Evolutionary conservation across 2,888 invertebrate species (phyloP), one percentile per base, ranked within the genome.

Genomic region (Taenaris catops): DNA sequence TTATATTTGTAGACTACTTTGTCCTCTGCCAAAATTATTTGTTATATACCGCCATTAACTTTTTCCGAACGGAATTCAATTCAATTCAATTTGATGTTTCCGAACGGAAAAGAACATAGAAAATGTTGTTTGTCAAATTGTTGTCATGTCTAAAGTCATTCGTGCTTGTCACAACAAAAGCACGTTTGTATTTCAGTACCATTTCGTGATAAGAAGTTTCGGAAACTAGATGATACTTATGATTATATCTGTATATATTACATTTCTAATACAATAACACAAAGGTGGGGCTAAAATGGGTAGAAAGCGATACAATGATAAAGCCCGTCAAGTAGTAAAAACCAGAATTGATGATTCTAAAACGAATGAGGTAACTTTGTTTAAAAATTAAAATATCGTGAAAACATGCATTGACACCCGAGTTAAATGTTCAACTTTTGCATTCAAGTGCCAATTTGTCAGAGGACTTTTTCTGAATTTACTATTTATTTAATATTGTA

Each of bases 221-320:
- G 1, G 10, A 28, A 28, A 7, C 25, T 34, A 25, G 14, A 14
- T 25, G 17, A 8, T 5, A n/a, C n/a, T n/a, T n/a, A n/a, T n/a
- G n/a, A n/a, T n/a, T n/a, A n/a, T n/a, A n/a, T n/a, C n/a, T n/a
- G n/a, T n/a, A n/a, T n/a, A n/a, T n/a, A n/a, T n/a, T n/a, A n/a
- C n/a, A n/a, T n/a, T n/a, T n/a, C n/a, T n/a, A n/a, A n/a, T n/a
- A n/a, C n/a, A n/a, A n/a, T 28, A 18, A 11, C 1, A 27, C 20
- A 19, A 16, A 14, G 4, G 2, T 14, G 14, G 18, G 23, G 6
- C 26, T 10, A 74, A 53, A 49, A 93, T 93, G 94, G 92, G 91
- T 4, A 94, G 91, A 65, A 91, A 91, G 66, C 88, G 91, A 6
- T 92, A 89, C 58, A 96, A 96, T 67, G 92, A 91, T 58, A 94